Conservation (phyloP, 2,797 vertebrate genomes). For the Pangasius krempfi region DNA sequence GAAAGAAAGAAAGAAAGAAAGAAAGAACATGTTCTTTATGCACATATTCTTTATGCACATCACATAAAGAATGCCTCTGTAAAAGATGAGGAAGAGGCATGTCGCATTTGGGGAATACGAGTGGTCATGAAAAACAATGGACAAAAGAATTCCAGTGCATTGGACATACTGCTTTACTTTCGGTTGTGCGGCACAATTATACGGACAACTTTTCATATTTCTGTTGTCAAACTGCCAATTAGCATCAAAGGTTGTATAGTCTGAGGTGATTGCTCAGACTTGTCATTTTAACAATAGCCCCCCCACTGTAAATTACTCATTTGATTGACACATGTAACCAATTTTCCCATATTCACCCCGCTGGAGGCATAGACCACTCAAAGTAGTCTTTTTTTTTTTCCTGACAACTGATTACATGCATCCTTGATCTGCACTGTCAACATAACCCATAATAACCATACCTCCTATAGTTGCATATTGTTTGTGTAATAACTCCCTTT, state of each 20-base stretch:
- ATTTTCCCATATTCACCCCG: conserved; percentile 4
- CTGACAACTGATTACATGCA: neutral
- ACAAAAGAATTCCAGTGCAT: neutral
- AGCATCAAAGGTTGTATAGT: conserved; percentile 14
- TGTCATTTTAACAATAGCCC: conserved; percentile 28
- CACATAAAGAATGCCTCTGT: neutral
- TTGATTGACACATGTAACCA: conserved; percentile 9
- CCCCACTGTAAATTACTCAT: neutral
- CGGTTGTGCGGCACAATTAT: neutral
- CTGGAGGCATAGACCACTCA: neutral
- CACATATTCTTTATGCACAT: too few species aligned
- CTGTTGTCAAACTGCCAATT: conserved; percentile 7
- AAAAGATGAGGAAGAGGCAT: neutral
- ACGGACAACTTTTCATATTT: neutral
- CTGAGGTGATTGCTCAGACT: conserved; percentile 5
- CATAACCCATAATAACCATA: neutral
- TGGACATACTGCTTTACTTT: neutral
- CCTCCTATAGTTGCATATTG: neutral
- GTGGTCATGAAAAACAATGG: neutral
- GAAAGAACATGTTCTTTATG: neutral
- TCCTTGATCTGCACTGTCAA: neutral
- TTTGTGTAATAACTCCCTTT: neutral
- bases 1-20: neutral
- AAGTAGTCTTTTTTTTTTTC: neutral
- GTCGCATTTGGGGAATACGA: neutral